Percentiles rank a stretch among this genome's conserved stretches.
These are phyloP conservation scores for Pygoscelis antarcticus DNA, from an alignment of 2,113 vertebrate genomes.

Conservation along the genomic window DNA sequence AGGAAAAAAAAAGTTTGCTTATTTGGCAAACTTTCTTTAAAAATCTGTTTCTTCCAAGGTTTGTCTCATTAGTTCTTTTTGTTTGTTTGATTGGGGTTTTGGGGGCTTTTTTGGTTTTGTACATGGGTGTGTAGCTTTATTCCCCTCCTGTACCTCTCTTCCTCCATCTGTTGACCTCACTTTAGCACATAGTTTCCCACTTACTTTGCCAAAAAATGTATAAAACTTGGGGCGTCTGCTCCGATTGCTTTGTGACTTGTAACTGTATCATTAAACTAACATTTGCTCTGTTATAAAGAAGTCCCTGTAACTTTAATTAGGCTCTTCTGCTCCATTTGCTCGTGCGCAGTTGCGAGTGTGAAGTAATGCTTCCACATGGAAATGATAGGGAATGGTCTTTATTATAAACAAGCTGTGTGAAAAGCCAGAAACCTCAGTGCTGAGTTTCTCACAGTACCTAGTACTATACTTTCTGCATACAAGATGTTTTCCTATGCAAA, in stretches of 20 bases:
- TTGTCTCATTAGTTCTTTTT: conserved; percentile 40
- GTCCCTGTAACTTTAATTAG: conserved; percentile 55
- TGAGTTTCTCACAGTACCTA: not conserved
- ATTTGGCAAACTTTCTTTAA: conserved; percentile 77
- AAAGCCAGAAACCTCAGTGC: not conserved
- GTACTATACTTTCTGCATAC: not conserved
- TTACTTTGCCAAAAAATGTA: conserved; percentile 73
- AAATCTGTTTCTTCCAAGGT: conserved; percentile 75
- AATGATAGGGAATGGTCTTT: not conserved
- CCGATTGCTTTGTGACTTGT: conserved; percentile 48
- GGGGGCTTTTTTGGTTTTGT: not conserved
- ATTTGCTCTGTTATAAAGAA: conserved; percentile 64
- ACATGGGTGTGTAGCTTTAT: not conserved
- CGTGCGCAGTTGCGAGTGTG: not conserved
- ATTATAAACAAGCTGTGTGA: not conserved
- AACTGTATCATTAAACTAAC: conserved; percentile 55
- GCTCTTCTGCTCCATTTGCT: not conserved
- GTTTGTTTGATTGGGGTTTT: not conserved
- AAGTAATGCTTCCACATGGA: not conserved
- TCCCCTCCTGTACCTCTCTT: conserved; percentile 54
- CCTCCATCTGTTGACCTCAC: conserved; percentile 73
- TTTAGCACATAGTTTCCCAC: conserved; percentile 64
- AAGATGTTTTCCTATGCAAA: not conserved
- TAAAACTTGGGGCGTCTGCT: conserved; percentile 52
- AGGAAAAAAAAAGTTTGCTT: conserved; percentile 28